Percentiles rank a stretch among this genome's conserved stretches.
Conservation (phyloP, 2,888 invertebrate species). For the Taenaris catops region DNA sequence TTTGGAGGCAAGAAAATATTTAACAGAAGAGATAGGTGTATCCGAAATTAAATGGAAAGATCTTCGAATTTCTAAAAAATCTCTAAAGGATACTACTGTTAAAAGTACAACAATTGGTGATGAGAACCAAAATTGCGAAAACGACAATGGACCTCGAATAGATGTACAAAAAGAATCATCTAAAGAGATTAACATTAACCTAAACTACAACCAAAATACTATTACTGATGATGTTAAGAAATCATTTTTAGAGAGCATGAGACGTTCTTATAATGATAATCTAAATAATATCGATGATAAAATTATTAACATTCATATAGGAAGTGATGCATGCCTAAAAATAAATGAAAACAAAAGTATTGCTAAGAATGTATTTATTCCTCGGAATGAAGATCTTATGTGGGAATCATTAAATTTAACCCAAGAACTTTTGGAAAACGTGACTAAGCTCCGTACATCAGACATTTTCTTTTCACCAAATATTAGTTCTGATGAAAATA, state of each 20-base stretch:
- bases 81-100: slow-evolving; percentile 6
- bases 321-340: not conserved
- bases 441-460: slow-evolving; percentile 41
- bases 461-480: slow-evolving; percentile 54
- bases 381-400: slow-evolving; percentile 41
- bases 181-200: not conserved
- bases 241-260: no score
- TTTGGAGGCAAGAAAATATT: slow-evolving; percentile 85
- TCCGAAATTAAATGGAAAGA: slow-evolving; percentile 84
- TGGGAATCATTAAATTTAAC: slow-evolving; percentile 65
- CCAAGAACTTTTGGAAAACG: slow-evolving; percentile 43
- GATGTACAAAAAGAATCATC: not conserved
- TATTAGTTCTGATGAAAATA: slow-evolving; percentile 50
- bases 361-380: not conserved
- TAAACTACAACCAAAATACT: no score
- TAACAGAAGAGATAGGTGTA: slow-evolving; percentile 87
- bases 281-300: not conserved
- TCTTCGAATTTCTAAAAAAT: slow-evolving; percentile 24
- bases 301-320: not conserved
- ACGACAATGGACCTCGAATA: not conserved
- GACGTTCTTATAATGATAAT: no score
- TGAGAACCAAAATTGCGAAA: not conserved
- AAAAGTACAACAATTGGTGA: not conserved
- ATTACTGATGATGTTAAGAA: no score
- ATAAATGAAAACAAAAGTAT: not conserved